Percentiles rank a stretch among this genome's conserved stretches.
phyloP scores from a whole-genome alignment of 2,113 vertebrate genomes.

The Aramus guarauna region DNA sequence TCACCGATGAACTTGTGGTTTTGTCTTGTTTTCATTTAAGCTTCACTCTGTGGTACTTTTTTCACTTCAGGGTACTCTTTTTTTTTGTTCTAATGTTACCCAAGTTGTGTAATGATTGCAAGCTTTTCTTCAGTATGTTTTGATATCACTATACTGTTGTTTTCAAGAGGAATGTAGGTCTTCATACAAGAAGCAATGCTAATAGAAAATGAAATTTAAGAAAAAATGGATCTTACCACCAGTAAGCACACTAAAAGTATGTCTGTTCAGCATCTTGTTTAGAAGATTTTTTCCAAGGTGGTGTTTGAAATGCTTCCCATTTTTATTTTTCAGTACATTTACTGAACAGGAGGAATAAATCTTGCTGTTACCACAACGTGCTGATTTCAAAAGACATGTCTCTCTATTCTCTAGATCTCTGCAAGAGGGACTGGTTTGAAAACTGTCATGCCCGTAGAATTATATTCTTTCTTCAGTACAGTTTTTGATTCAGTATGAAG shows the following conservation, averaged over 20 bases:
- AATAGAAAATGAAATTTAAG: neutral
- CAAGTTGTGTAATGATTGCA: neutral
- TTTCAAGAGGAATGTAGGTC: neutral
- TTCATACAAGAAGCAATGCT: neutral
- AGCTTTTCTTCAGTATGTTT: neutral
- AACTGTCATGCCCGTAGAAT: neutral
- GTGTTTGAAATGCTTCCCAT: neutral
- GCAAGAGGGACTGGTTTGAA: neutral
- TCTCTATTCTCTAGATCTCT: neutral
- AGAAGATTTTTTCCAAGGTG: neutral
- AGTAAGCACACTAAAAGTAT: neutral
- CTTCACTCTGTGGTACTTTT: neutral
- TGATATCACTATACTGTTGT: neutral
- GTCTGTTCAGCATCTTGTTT: neutral
- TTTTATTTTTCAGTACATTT: neutral
- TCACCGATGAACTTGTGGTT: neutral
- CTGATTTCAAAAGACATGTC: neutral
- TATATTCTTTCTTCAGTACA: neutral
- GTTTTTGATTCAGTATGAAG: constrained; percentile 2
- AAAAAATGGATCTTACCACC: neutral
- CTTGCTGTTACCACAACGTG: neutral
- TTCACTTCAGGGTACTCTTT: neutral
- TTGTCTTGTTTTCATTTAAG: neutral
- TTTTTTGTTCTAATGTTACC: neutral
- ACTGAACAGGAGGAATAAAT: neutral